phyloP scores from a whole-genome alignment of 1,140 invertebrate genomes.

The Physella acuta region DNA sequence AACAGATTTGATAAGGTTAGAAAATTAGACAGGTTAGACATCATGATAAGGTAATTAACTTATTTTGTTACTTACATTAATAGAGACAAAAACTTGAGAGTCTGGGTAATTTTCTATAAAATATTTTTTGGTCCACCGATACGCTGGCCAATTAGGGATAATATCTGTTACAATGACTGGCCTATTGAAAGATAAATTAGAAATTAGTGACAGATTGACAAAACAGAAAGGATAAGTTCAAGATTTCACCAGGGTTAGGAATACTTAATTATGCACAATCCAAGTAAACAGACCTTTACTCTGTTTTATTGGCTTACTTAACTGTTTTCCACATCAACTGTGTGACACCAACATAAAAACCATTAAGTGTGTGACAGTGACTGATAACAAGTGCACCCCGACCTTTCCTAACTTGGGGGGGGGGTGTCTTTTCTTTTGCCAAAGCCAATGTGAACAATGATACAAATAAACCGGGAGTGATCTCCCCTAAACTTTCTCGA shows the following conservation, averaged over 20 bases:
- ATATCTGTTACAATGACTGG: conserved; percentile 50
- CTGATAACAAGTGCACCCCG: no score
- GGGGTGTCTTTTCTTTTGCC: no score
- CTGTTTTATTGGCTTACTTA: not conserved
- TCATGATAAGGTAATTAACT: not conserved
- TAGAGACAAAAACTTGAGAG: conserved; percentile 33
- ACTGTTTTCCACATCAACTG: not conserved
- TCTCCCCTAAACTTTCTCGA: no score
- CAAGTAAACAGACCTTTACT: not conserved
- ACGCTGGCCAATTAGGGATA: conserved; percentile 45
- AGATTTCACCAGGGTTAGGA: not conserved
- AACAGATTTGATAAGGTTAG: not conserved
- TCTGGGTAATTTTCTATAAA: conserved; percentile 42
- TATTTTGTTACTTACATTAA: not conserved
- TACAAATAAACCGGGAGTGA: no score
- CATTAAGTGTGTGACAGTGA: not conserved
- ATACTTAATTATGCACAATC: not conserved
- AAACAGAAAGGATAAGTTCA: not conserved
- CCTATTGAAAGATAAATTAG: conserved; percentile 24
- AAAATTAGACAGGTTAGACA: not conserved
- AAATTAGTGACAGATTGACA: not conserved
- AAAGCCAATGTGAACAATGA: no score
- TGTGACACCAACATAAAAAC: not conserved
- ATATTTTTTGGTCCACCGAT: conserved; percentile 45
- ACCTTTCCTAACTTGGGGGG: no score